Evolutionary conservation across 2,797 vertebrate species (phyloP), one percentile per base, ranked within the genome.

Genomic region (Alosa sapidissima): DNA sequence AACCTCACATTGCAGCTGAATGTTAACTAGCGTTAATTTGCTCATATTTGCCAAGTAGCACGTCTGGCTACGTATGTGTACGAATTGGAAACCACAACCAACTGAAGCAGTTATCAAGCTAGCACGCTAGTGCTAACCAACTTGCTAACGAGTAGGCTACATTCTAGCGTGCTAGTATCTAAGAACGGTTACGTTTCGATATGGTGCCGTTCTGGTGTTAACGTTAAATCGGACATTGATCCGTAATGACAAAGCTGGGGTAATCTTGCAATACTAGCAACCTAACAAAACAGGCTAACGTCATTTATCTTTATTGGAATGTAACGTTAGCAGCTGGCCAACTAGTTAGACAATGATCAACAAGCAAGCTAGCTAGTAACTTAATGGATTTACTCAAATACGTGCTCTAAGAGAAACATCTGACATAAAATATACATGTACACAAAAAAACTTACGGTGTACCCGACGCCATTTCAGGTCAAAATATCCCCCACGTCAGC

Each of bases 381-480:
- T 55, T 19, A 19, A 21, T 47, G 41, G 41, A 33, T 78, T 68
- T 3, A 52, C 52, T 21, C 10, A 78, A 78, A 47, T 19, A 41
- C 16, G 16, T 78, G 36, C 41, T 36, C 10, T 72, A 72, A 36
- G 33, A 72, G 4, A 41, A 45, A 19, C 14, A 78, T 47, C 72
- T 21, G 7, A 19, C 0, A 78, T 78, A 11, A 78, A 47, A 21
- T 78, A 78, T 45, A 21, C 1, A 78, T 78, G 1, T 78, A 52
- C 65, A 19, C 13, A 0, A 5, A 83, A 83, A 36, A 41, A 95
- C 95, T 94, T 86, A 96, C 95, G 95, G 94, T 9, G 95, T 95
- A 87, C 94, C 94, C 45, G 95, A 96, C 91, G 95, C 94, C 95
- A 96, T 96, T 45, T 87, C 82, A 78, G 72, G 41, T 78, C 21